Evolutionary conservation across 2,113 vertebrate species (phyloP), one percentile per base, ranked within the genome.

Genomic region (Heloderma charlesbogerti): DNA sequence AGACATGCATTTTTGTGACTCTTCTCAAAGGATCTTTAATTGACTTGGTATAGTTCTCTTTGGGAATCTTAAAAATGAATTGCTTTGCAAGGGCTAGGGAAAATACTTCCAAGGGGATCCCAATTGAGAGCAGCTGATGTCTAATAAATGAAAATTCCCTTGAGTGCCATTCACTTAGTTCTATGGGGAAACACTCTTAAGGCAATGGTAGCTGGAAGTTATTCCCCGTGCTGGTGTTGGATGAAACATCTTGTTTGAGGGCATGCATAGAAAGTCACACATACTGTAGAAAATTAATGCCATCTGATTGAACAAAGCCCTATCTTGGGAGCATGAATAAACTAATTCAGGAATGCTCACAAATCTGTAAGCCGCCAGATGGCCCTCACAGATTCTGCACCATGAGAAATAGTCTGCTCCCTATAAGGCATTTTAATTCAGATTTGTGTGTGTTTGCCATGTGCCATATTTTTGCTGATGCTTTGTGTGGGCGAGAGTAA

Each of bases 361-460:
- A 91, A 94, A 94, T 92, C 92, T 94, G 91, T 82, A 89, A 72
- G n/a, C 82, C 63, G 87, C 93, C 94, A 96, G 93, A 92, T 95
- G 93, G 74, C 88, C 84, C 60, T 16, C 1, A 48, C 75, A 94
- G 78, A 93, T 84, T 89, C 40, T 82, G 89, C 75, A 94, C 92
- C 37, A 89, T 69, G 91, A 93, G 86, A 90, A 94, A 94, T 15
- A 27, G 12, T 80, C n/a, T 85, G 87, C 75, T 94, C 88, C 80
- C 84, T 89, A 90, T 87, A 86, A 29, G 34, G 75, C 3, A 34
- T 43, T 78, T 75, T 75, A 87, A 88, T 77, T 77, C 91, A 88
- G 90, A 80, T 86, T 67, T 72, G 91, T 88, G 25, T 57, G 69
- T 83, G 92, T 88, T n/a, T 71, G 69, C 80, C 83, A 66, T 45